These are phyloP conservation scores for Hipposideros armiger DNA, from an alignment of 2,113 vertebrate species.

Conservation along the genomic window DNA sequence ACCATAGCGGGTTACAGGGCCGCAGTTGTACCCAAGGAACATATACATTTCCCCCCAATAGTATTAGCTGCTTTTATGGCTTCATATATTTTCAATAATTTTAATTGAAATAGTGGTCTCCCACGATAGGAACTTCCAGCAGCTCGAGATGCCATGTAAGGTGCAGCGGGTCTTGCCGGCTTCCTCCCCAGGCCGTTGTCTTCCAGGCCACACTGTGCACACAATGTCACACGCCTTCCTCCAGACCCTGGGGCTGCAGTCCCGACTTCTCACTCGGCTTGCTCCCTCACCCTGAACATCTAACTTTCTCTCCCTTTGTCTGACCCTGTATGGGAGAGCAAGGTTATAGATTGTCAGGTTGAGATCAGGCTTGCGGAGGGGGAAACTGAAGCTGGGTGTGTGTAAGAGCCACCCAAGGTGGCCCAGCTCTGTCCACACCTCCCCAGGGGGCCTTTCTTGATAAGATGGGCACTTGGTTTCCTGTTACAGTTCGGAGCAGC, in stretches of 20 bases:
- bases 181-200: neutral
- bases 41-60: neutral
- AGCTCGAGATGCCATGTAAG: neutral
- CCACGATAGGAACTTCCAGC: neutral
- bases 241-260: rapidly evolving
- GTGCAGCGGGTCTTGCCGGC: neutral
- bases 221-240: neutral
- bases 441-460: neutral
- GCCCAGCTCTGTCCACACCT: neutral
- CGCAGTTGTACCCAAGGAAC: neutral
- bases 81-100: neutral
- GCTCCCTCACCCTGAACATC: neutral
- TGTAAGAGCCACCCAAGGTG: no score
- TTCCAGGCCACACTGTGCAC: rapidly evolving
- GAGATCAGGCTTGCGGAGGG: neutral
- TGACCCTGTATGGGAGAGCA: neutral
- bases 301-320: no score
- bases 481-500: neutral
- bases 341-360: rapidly evolving
- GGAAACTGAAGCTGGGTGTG: neutral
- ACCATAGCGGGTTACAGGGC: no score
- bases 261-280: neutral
- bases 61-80: neutral
- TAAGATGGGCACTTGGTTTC: neutral
- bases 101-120: neutral